A percentile compares a stretch with the other conserved stretches of the same genome.
phyloP scores from a whole-genome alignment of 2,797 vertebrate genomes.

The Platyrinchus mystaceus region DNA sequence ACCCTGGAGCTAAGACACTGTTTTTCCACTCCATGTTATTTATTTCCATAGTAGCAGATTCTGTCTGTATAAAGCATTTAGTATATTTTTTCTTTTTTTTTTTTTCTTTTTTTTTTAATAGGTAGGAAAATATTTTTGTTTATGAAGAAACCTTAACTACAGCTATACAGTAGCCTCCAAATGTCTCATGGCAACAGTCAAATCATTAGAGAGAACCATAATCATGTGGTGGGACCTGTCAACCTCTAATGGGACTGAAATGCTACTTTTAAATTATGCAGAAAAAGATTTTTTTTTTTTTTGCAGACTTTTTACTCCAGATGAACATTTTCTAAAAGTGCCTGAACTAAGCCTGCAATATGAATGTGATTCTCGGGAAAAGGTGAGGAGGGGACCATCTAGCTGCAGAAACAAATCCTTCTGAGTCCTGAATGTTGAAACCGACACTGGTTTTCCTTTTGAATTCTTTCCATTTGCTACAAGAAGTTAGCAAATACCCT shows the following conservation, averaged over 20 bases:
- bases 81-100: constrained; percentile 34
- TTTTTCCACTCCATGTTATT: constrained; percentile 77
- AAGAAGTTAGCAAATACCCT: constrained; percentile 20
- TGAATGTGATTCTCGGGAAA: constrained; percentile 68
- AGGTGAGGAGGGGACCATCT: constrained; percentile 35
- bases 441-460: constrained; percentile 67
- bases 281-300: constrained; percentile 39
- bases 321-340: constrained; percentile 77
- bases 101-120: constrained; percentile 60
- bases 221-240: constrained; percentile 21
- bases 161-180: constrained; percentile 66
- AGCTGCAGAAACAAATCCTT: constrained; percentile 54
- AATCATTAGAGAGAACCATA: background rate
- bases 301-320: constrained; percentile 74
- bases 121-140: constrained; percentile 69
- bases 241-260: constrained; percentile 53
- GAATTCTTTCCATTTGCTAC: constrained; percentile 46
- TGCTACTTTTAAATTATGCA: constrained; percentile 66
- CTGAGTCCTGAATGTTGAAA: constrained; percentile 72
- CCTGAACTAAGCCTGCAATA: constrained; percentile 76
- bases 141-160: constrained; percentile 64
- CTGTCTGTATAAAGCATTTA: constrained; percentile 73
- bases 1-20: constrained; percentile 52
- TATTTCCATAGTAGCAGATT: constrained; percentile 78
- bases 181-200: constrained; percentile 31